Conservation (phyloP, 2,113 vertebrate genomes). For the Paedocypris sp. region DNA sequence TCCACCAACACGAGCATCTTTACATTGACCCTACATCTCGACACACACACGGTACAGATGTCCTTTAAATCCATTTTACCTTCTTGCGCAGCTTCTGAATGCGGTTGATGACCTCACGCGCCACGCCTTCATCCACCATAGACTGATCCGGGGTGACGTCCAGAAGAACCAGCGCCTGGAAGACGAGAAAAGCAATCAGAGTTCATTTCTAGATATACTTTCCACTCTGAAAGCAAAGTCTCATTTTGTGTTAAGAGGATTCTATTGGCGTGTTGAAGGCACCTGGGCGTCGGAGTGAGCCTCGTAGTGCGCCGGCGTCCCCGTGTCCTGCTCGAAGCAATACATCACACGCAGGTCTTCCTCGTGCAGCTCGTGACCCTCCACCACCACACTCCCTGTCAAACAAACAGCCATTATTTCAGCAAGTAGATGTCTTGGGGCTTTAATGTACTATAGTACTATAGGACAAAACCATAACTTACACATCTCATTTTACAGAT, state of each 20-base stretch:
- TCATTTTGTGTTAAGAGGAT: too few relatives aligned
- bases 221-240: too few relatives aligned
- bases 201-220: not conserved
- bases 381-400: constrained; percentile 75
- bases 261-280: constrained; percentile 7
- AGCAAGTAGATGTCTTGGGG: too few relatives aligned
- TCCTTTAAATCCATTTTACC: constrained; percentile 51
- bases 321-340: constrained; percentile 71
- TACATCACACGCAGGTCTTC: constrained; percentile 90
- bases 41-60: not conserved
- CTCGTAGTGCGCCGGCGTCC: constrained; percentile 71
- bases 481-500: too few relatives aligned
- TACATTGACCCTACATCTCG: too few relatives aligned
- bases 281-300: constrained; percentile 92
- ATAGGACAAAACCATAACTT: too few relatives aligned
- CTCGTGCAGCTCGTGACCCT: constrained; percentile 78
- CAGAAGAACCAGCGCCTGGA: constrained; percentile 79
- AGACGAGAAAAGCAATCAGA: not conserved
- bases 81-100: constrained; percentile 98
- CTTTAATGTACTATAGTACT: too few relatives aligned
- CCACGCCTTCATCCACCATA: constrained; percentile 92
- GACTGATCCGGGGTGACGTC: constrained; percentile 89
- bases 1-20: too few relatives aligned
- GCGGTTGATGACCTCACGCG: constrained; percentile 93
- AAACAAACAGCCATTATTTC: not conserved